Evolutionary conservation across 2,888 invertebrate genomes (phyloP).

Genomic region (Pegoplata infirma): DNA sequence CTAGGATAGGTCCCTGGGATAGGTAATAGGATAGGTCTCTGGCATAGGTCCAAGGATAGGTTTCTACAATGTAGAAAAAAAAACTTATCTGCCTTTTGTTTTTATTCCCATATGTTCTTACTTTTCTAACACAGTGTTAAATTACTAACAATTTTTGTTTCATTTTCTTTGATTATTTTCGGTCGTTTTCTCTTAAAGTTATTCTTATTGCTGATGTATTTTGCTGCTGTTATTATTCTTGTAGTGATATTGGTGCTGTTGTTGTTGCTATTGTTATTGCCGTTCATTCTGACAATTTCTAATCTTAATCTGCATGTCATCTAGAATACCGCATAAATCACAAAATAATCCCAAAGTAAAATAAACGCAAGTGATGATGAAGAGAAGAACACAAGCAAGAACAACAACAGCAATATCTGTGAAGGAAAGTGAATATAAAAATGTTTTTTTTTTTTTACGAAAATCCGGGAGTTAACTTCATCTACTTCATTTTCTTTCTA

Average conservation of each 20-base stretch:
- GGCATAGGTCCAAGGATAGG: no score
- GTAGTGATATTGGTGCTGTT: not conserved
- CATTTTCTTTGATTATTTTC: conserved; percentile 33
- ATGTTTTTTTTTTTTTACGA: conserved; percentile 2
- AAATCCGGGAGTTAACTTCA: conserved; percentile 12
- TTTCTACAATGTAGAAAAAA: no score
- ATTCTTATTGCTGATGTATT: conserved; percentile 8
- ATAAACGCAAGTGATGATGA: conserved; percentile 59
- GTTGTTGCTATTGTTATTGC: conserved; percentile 13
- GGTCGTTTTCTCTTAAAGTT: not conserved
- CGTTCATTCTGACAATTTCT: conserved; percentile 65
- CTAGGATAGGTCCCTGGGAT: no score
- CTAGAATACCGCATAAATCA: conserved; percentile 76
- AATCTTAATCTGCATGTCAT: conserved; percentile 77
- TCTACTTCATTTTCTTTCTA: not conserved
- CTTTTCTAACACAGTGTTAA: no score
- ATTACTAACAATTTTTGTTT: not conserved
- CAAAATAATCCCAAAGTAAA: conserved; percentile 75
- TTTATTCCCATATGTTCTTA: no score
- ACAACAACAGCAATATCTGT: not conserved
- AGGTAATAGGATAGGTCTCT: no score
- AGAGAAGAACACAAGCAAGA: conserved; percentile 7
- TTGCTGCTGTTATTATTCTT: not conserved
- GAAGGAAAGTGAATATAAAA: not conserved
- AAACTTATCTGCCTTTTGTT: no score